Base-by-base conservation (phyloP, 2,888 invertebrate species). In the Diogma glabrata region DNA sequence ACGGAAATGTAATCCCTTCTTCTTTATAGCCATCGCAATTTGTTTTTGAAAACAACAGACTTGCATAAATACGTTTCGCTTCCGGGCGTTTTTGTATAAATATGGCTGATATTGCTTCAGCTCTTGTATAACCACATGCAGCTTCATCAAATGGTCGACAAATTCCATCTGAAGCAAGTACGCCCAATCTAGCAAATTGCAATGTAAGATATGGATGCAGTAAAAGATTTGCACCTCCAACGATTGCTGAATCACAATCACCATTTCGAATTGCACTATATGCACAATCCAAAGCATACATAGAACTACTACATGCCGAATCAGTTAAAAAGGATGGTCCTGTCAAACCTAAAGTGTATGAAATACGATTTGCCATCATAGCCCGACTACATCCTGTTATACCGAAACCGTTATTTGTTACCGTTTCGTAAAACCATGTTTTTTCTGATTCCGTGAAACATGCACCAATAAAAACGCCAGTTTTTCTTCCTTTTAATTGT, bases 271-370 rank as follows among this genome's bases (percentile, higher is more conserved):
- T 79, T 0, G 87, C 78, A 47, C 77, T 75, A 65, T 83, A 87
- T 12, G 87, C 89, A 56, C 84, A 83, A 60, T 94, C 90, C 51
- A 95, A 57, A 0, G 93, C 94, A 59, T 87, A 81, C 57, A 93
- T 75, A 8, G 92, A 88, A 51, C 94, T 94, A n/a, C 92, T 92
- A 66, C 95, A 96, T 0, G 95, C 95, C 0, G 94, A 91, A 69
- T 96, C 95, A 9, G 91, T 75, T 1, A 86, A 77, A 70, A 83
- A 88, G 5, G 92, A 91, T 0, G 94, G 94, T 1, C 95, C 93
- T 59, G 84, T 84, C 14, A 90, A 75, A 22, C 92, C 92, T 54
- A 95, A 76, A 71, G 83, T 84, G 67, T 87, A 94, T 2, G 92
- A 92, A 56, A 96, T 78, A 50, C 93, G 79, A 69, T 93, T 91